Evolutionary conservation across 1,140 invertebrate species (phyloP), one percentile per base, ranked within the genome.

Genomic region (Papilio dardanus): DNA sequence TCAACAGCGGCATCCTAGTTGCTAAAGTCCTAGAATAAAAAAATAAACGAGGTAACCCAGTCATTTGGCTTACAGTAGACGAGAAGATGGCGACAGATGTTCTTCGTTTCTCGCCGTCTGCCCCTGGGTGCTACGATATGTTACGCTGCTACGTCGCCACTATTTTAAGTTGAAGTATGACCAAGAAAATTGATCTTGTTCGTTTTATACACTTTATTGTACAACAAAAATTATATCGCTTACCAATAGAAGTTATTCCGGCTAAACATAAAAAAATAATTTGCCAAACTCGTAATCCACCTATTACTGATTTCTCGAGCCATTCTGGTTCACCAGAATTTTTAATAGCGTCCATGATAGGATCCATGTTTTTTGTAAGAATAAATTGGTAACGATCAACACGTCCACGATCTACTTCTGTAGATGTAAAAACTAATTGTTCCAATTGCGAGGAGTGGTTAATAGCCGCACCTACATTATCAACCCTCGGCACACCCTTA

Each of bases 261-360:
- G 94, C 94, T 58, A 95, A 91, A 83, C 94, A 94, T 71, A 96
- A 86, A 82, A 95, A 95, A 81, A 96, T 94, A 40, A 96, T 93
- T 81, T 96, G 96, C 96, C 96, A 96, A 66, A 95, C 90, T 77
- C 95, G 86, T 77, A 96, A 93, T 74, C 94, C 94, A 31, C 94
- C 94, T 37, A 94, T 80, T 33, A 95, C 88, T 50, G 86, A 81
- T 68, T 87, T 91, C 86, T 95, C 95, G 50, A 96, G 93, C 95
- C 95, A 96, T 76, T 94, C 94, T 4, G 93, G 92, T 80, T 95
- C 94, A 75, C 88, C 88, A 37, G 90, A 89, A 76, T 92, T 91
- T 81, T 92, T 89, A 54, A 91, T 88, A 65, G 88, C 87, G 68
- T 92, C 92, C 88, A 93, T 89, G 81, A 90, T 33, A 24, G 82